These are phyloP conservation scores for Caenorhabditis afra DNA, from an alignment of 2,888 invertebrate genomes.

Conservation along the genomic window DNA sequence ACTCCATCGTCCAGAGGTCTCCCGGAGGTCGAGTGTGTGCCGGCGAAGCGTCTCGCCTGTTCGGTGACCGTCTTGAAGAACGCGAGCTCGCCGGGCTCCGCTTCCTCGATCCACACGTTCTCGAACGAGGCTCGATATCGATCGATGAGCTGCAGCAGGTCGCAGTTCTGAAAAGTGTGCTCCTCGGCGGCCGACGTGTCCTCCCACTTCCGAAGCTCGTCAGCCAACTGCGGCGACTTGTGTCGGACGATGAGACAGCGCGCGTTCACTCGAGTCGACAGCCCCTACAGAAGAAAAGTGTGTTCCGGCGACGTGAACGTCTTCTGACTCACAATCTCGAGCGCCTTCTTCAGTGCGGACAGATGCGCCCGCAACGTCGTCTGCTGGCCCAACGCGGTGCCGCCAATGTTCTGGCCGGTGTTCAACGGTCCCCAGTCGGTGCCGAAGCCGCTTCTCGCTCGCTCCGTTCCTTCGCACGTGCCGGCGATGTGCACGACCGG, in stretches of 20 bases:
- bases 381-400: not conserved
- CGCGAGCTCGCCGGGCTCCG: not conserved
- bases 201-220: not conserved
- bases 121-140: not conserved
- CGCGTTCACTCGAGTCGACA: not conserved
- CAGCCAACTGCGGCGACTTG: not conserved
- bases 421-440: not conserved
- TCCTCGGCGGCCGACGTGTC: not conserved
- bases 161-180: not conserved
- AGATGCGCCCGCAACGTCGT: not conserved
- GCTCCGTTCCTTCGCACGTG: not conserved
- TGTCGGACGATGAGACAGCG: not conserved
- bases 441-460: not conserved
- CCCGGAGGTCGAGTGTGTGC: not conserved
- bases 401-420: not conserved
- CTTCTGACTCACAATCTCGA: not conserved
- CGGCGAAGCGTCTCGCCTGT: constrained; percentile 1
- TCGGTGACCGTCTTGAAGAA: not conserved
- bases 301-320: no score
- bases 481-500: not conserved
- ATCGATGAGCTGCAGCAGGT: not conserved
- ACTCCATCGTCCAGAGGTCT: not conserved
- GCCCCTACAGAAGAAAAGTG: not conserved
- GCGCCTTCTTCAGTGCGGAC: not conserved
- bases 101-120: not conserved